Percentiles rank a stretch among this genome's conserved stretches.
phyloP scores from a whole-genome alignment of 2,113 vertebrate genomes.

The Dicaeum eximium region DNA sequence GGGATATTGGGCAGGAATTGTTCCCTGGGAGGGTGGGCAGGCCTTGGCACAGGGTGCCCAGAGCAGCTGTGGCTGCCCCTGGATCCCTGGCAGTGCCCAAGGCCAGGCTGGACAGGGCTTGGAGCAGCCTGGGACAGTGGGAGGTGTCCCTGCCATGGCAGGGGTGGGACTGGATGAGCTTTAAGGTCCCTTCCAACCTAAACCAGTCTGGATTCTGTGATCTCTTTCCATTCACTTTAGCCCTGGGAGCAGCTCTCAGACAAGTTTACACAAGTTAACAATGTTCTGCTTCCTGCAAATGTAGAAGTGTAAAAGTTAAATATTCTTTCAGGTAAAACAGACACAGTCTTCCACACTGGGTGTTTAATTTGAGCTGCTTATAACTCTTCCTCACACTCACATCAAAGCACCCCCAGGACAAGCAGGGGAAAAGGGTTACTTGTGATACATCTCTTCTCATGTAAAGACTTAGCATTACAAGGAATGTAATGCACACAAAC shows the following conservation, averaged over 20 bases:
- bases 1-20: background rate
- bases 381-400: background rate
- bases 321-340: background rate
- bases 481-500: background rate
- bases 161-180: fast-evolving
- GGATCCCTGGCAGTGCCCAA: background rate
- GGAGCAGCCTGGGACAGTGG: background rate
- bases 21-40: fast-evolving
- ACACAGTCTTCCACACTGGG: background rate
- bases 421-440: background rate
- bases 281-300: background rate
- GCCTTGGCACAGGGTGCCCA: background rate
- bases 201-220: background rate
- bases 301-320: background rate
- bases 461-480: background rate
- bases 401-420: background rate
- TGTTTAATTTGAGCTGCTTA: background rate
- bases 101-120: fast-evolving
- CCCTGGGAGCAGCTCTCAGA: background rate
- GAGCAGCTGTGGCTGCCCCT: background rate
- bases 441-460: background rate
- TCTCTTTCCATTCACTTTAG: background rate
- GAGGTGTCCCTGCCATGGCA: background rate
- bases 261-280: background rate
- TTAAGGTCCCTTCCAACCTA: background rate